Evolutionary conservation across 2,113 vertebrate genomes (phyloP).

Genomic region (Limanda limanda): DNA sequence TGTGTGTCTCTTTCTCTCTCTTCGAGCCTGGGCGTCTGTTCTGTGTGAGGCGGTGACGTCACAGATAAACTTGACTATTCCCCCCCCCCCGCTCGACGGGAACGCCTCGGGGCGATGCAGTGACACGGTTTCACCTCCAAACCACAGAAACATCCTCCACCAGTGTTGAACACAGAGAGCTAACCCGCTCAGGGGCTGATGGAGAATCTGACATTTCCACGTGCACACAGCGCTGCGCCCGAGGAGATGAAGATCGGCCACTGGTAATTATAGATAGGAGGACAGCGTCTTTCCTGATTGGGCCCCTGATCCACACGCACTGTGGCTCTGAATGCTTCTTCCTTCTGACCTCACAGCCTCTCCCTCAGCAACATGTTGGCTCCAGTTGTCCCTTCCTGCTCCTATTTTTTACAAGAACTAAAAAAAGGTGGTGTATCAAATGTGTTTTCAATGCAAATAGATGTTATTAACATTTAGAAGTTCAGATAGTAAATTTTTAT

Average conservation of each 20-base stretch:
- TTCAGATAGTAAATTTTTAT: too few species aligned
- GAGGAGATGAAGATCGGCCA: not conserved
- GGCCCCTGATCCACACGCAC: not conserved
- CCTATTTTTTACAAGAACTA: too few species aligned
- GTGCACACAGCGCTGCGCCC: conserved; percentile 10
- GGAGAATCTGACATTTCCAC: conserved; percentile 31
- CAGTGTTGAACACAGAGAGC: conserved; percentile 36
- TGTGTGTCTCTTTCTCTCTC: not conserved
- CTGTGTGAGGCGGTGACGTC: conserved; percentile 35
- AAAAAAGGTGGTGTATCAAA: too few species aligned
- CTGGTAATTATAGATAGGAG: not conserved
- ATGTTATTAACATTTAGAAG: too few species aligned
- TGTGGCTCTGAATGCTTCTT: not conserved
- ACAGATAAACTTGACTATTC: conserved; percentile 61
- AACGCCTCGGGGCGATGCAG: conserved; percentile 42
- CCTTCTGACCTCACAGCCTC: too few species aligned
- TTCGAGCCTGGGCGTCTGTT: too few species aligned
- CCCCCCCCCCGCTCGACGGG: not conserved
- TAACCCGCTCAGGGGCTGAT: conserved; percentile 31
- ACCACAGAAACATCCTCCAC: conserved; percentile 50
- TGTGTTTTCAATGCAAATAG: too few species aligned
- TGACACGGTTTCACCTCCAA: conserved; percentile 66
- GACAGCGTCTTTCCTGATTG: not conserved
- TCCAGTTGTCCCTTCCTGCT: too few species aligned
- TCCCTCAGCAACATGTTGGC: too few species aligned